These are phyloP conservation scores for Ibidorhyncha struthersii DNA, from an alignment of 2,113 vertebrate species.

Conservation along the genomic window DNA sequence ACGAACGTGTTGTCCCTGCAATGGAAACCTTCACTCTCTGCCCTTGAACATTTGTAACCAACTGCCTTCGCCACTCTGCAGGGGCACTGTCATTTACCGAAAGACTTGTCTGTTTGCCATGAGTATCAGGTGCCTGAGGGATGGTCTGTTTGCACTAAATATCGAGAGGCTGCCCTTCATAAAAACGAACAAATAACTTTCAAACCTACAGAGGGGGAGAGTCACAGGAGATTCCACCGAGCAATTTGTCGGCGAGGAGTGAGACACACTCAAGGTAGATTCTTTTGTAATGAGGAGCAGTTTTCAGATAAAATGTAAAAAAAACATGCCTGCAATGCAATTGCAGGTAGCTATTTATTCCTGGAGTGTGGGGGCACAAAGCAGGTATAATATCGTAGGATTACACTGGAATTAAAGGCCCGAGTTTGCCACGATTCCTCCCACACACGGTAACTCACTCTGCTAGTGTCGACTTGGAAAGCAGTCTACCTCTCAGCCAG, in stretches of 20 bases:
- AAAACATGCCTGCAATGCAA: background rate
- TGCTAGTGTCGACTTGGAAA: background rate
- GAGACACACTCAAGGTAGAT: constrained; percentile 34
- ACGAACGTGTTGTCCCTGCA: background rate
- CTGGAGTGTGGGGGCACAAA: background rate
- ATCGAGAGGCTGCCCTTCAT: constrained; percentile 74
- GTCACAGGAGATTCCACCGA: constrained; percentile 49
- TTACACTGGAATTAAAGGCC: background rate
- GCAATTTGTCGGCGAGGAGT: constrained; percentile 50
- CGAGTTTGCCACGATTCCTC: constrained; percentile 44
- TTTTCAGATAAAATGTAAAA: constrained; percentile 1
- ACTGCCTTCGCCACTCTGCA: constrained; percentile 55
- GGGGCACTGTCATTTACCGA: constrained; percentile 72
- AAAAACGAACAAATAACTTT: constrained; percentile 77
- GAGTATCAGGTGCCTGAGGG: constrained; percentile 70
- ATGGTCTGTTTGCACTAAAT: constrained; percentile 74
- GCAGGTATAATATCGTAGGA: background rate
- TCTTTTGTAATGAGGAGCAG: background rate
- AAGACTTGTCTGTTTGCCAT: constrained; percentile 73
- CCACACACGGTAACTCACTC: background rate
- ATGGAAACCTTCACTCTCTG: constrained; percentile 15
- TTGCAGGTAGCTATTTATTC: constrained; percentile 42
- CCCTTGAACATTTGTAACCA: constrained; percentile 61
- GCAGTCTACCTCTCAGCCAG: background rate
- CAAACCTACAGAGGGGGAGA: constrained; percentile 54